These are phyloP conservation scores for Mustela lutreola DNA, from an alignment of 2,113 vertebrate genomes.

Conservation along the genomic window DNA sequence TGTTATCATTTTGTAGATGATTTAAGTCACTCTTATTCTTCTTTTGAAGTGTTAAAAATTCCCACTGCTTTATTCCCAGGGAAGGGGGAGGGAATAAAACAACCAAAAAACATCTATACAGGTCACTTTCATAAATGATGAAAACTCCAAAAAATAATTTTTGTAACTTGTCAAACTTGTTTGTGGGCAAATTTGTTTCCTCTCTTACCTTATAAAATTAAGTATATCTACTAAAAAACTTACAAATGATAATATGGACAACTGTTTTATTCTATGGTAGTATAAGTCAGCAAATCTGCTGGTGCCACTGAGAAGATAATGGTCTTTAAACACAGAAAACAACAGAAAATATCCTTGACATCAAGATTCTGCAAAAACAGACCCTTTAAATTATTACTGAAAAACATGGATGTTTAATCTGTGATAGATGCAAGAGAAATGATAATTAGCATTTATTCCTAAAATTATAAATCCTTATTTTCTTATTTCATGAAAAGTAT, in stretches of 20 bases:
- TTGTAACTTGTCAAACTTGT: constrained; percentile 39
- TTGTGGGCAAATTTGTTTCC: background rate
- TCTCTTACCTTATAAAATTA: background rate
- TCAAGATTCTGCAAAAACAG: background rate
- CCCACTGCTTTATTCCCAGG: background rate
- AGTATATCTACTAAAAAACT: background rate
- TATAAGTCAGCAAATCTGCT: background rate
- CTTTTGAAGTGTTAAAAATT: constrained; percentile 53
- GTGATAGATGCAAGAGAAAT: background rate
- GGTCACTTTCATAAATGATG: constrained; percentile 17
- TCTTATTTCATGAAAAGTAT: background rate
- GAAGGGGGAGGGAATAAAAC: background rate
- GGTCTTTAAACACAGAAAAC: background rate
- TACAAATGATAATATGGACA: background rate
- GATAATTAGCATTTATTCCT: background rate
- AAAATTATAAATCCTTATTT: background rate
- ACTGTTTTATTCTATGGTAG: constrained; percentile 8
- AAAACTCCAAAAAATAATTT: constrained; percentile 25
- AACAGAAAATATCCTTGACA: background rate
- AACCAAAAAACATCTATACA: background rate
- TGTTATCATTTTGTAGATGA: constrained; percentile 36
- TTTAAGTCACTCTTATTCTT: constrained; percentile 58
- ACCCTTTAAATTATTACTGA: constrained; percentile 15
- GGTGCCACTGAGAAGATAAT: background rate
- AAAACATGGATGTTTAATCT: background rate